Conservation (phyloP, 2,797 vertebrate species). For the Hybognathus amarus region DNA sequence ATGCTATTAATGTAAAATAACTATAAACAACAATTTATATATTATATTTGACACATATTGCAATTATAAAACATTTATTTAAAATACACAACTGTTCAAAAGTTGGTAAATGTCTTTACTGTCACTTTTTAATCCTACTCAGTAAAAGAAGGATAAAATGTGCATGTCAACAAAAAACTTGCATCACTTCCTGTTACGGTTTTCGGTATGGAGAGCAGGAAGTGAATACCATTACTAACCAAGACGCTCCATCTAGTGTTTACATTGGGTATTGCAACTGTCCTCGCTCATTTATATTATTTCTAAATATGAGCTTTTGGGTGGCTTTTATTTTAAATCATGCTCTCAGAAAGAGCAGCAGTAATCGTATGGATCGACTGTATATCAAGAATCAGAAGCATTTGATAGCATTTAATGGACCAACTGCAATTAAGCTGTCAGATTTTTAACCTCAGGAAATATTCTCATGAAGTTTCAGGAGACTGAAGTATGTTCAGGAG, state of each 20-base stretch:
- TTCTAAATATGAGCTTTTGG: not conserved
- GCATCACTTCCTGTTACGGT: not conserved
- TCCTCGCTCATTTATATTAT: not conserved
- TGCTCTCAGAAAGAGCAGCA: not conserved
- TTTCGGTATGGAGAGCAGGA: constrained; percentile 2
- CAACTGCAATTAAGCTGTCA: not conserved
- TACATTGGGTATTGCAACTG: not conserved
- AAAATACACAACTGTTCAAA: not conserved
- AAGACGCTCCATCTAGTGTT: constrained; percentile 54
- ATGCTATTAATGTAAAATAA: not conserved
- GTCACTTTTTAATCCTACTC: not conserved
- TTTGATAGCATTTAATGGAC: not conserved
- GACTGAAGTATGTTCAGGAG: not conserved
- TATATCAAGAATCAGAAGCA: not conserved
- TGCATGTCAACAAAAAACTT: constrained; percentile 2
- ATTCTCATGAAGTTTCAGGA: not conserved
- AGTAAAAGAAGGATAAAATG: not conserved
- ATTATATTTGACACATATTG: not conserved
- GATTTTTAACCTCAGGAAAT: not conserved
- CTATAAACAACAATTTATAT: not conserved
- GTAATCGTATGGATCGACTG: not conserved
- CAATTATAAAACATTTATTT: not conserved
- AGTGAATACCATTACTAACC: not conserved
- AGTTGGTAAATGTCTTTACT: not conserved
- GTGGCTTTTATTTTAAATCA: not conserved